These are phyloP conservation scores for Danionella dracula DNA, from an alignment of 2,797 vertebrate species.

Conservation along the genomic window DNA sequence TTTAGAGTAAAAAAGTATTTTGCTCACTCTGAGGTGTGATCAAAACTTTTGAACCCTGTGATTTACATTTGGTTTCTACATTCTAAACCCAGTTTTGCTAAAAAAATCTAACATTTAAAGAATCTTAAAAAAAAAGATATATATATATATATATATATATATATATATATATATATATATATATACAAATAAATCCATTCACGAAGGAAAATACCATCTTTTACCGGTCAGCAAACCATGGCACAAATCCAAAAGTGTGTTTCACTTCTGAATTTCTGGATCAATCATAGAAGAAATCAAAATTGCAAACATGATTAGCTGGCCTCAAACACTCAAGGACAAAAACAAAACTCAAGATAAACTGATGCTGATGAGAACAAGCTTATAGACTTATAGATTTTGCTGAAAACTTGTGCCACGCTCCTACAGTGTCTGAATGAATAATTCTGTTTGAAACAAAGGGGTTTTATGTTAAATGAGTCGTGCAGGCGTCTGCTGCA, in stretches of 20 bases:
- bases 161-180: too few relatives aligned
- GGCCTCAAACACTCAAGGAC: conserved; percentile 52
- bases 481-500: conserved; percentile 23
- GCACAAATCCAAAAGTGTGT: conserved; percentile 44
- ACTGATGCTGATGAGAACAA: conserved; percentile 18
- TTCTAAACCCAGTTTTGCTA: too few relatives aligned
- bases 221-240: conserved; percentile 37
- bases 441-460: conserved; percentile 25
- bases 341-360: conserved; percentile 59
- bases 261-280: conserved; percentile 52
- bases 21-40: too few relatives aligned
- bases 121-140: too few relatives aligned
- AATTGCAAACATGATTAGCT: conserved; percentile 63
- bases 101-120: too few relatives aligned
- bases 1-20: too few relatives aligned
- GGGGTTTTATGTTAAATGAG: conserved; percentile 30
- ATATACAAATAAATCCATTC: too few relatives aligned
- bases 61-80: too few relatives aligned
- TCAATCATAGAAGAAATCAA: conserved; percentile 61
- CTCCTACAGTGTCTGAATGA: conserved; percentile 20
- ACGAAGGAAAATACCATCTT: conserved; percentile 46
- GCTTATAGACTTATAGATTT: neutral
- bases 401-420: conserved; percentile 9
- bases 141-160: too few relatives aligned
- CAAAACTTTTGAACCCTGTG: too few relatives aligned